A percentile compares a stretch with the other conserved stretches of the same genome.
These are phyloP conservation scores for Phrynocephalus guinanensis DNA, from an alignment of 2,797 vertebrate genomes.

Conservation along the genomic window DNA sequence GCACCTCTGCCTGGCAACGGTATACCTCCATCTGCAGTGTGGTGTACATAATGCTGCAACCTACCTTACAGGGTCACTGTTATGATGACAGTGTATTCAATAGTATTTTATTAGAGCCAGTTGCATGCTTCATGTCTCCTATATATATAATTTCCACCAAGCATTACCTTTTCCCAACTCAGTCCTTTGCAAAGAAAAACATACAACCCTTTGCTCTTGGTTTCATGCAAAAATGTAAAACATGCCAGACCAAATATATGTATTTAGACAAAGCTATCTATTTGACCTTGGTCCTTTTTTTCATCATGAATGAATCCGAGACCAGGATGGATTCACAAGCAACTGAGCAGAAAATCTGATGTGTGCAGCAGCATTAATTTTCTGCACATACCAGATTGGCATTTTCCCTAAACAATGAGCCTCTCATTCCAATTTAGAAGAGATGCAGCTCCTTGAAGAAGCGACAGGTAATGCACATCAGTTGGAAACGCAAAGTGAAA, in stretches of 20 bases:
- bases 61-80: background rate
- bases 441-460: constrained; percentile 11
- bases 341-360: constrained; percentile 42
- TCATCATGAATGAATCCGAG: constrained; percentile 18
- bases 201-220: constrained; percentile 20
- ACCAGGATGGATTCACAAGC: constrained; percentile 24
- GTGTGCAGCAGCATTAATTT: constrained; percentile 42
- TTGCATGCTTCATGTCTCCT: background rate
- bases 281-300: constrained; percentile 37
- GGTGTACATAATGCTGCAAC: background rate
- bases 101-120: background rate
- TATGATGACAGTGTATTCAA: background rate
- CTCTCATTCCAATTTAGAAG: constrained; percentile 31
- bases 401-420: constrained; percentile 35
- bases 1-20: too few relatives aligned
- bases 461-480: constrained; percentile 18
- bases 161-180: background rate
- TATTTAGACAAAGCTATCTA: constrained; percentile 28
- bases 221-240: constrained; percentile 27
- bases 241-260: background rate
- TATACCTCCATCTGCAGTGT: background rate
- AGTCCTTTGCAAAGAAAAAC: constrained; percentile 16
- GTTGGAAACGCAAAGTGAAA: constrained; percentile 43
- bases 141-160: constrained; percentile 13
- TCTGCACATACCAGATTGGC: constrained; percentile 25